phyloP scores from a whole-genome alignment of 2,888 invertebrate species.

The Agrilus cyanescens region DNA sequence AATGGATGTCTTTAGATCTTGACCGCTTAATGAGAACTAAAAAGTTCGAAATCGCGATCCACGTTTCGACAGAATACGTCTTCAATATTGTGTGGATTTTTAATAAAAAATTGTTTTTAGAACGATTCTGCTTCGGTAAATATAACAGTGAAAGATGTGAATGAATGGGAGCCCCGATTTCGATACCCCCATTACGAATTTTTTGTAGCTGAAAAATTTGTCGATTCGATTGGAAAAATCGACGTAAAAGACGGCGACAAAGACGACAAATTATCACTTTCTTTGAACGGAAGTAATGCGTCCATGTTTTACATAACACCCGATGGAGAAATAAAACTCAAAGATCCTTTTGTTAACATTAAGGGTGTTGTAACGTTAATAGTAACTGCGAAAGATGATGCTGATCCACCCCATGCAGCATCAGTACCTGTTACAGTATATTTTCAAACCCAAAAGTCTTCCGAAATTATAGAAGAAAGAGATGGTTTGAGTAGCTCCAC shows the following conservation, averaged over 20 bases:
- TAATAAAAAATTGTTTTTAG: conserved; percentile 34
- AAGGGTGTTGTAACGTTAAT: conserved; percentile 14
- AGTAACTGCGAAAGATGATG: conserved; percentile 75
- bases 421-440: conserved; percentile 58
- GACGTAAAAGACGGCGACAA: conserved; percentile 83
- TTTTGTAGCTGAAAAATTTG: conserved; percentile 34
- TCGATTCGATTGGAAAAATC: conserved; percentile 47
- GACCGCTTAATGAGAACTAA: no score
- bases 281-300: conserved; percentile 38
- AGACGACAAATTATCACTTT: conserved; percentile 61
- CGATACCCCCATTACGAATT: conserved; percentile 82
- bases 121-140: conserved; percentile 77
- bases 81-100: background rate
- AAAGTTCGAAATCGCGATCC: no score
- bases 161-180: conserved; percentile 90
- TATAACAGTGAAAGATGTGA: conserved; percentile 72
- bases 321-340: conserved; percentile 55
- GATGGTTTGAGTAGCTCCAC: conserved; percentile 26
- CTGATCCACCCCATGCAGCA: conserved; percentile 67
- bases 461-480: conserved; percentile 21
- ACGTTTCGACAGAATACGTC: background rate
- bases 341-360: conserved; percentile 20
- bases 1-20: background rate
- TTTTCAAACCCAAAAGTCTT: conserved; percentile 37
- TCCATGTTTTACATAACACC: conserved; percentile 48